phyloP scores from a whole-genome alignment of 2,888 invertebrate species.

The Herminia tarsipennalis region DNA sequence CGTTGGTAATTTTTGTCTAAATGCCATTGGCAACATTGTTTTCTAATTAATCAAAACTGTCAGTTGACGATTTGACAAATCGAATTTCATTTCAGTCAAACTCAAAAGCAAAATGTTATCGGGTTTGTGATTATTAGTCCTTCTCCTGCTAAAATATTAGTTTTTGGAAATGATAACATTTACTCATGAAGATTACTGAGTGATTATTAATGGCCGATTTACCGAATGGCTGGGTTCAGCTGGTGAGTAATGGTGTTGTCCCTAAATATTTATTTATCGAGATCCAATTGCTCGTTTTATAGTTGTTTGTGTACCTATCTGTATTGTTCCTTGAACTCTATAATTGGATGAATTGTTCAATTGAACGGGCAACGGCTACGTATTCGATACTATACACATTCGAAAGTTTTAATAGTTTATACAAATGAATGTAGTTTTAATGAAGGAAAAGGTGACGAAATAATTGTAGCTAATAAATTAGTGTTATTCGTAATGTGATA shows the following conservation, averaged over 20 bases:
- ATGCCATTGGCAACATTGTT: neutral
- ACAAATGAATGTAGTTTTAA: too few relatives aligned
- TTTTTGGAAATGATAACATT: constrained; percentile 45
- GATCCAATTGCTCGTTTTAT: constrained; percentile 59
- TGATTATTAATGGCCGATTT: constrained; percentile 80
- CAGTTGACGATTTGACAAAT: constrained; percentile 37
- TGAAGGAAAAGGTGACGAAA: neutral
- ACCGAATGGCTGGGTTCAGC: constrained; percentile 86
- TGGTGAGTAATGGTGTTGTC: constrained; percentile 71
- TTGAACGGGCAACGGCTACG: constrained; percentile 53
- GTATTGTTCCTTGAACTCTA: constrained; percentile 62
- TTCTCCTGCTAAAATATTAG: constrained; percentile 52
- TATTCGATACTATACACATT: constrained; percentile 35
- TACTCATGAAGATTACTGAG: constrained; percentile 56
- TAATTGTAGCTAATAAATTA: neutral
- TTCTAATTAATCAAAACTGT: constrained; percentile 21
- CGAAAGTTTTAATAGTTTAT: constrained; percentile 2
- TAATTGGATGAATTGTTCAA: constrained; percentile 71
- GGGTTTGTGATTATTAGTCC: constrained; percentile 47
- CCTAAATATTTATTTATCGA: constrained; percentile 49
- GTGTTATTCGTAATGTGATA: too few relatives aligned
- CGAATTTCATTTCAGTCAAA: constrained; percentile 21
- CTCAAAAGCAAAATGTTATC: constrained; percentile 51
- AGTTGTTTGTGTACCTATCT: constrained; percentile 63
- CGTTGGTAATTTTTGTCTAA: too few relatives aligned